These are phyloP conservation scores for Trileptium ribeirensis DNA, from an alignment of 2,888 invertebrate genomes.

Conservation along the genomic window DNA sequence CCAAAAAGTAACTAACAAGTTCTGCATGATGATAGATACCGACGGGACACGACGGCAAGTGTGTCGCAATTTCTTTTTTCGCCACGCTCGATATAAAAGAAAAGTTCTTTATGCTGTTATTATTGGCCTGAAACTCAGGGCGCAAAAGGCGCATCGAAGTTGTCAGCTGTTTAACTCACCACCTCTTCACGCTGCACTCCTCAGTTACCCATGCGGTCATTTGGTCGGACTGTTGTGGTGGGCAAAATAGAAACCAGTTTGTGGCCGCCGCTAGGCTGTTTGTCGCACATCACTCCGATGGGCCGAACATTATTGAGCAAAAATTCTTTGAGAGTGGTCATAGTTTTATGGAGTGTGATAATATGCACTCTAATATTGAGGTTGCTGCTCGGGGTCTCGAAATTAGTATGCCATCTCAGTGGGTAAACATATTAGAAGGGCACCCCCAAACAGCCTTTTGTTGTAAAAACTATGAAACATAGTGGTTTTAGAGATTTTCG, in stretches of 20 bases:
- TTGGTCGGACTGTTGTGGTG: neutral
- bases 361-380: slow-evolving; percentile 1
- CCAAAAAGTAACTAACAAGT: neutral
- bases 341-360: neutral
- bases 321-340: slow-evolving; percentile 23
- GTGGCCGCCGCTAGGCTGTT: neutral
- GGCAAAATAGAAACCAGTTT: neutral
- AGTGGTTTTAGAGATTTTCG: neutral
- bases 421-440: neutral
- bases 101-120: too few species aligned
- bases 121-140: too few species aligned
- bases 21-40: neutral
- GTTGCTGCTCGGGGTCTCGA: neutral
- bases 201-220: too few species aligned
- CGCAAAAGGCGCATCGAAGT: too few species aligned
- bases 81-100: neutral
- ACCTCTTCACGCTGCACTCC: too few species aligned
- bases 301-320: neutral
- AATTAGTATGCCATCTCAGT: neutral
- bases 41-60: neutral
- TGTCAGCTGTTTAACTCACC: too few species aligned
- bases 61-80: neutral
- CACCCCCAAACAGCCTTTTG: neutral
- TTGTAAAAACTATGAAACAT: neutral
- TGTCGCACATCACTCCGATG: neutral